Evolutionary conservation across 2,888 invertebrate genomes (phyloP).

Genomic region (Aplocera efformata): DNA sequence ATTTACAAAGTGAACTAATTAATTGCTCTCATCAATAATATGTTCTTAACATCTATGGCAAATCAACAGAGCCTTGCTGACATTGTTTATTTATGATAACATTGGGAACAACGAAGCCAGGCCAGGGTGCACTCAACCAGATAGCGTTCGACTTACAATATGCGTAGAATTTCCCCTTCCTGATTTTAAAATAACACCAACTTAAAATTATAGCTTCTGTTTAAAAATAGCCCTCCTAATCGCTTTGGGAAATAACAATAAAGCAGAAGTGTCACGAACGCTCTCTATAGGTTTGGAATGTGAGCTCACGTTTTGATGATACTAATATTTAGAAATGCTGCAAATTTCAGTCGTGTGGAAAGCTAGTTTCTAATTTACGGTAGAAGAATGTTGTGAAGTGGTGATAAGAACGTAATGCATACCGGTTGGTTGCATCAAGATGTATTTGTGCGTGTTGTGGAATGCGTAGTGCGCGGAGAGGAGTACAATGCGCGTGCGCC

Average conservation of each 20-base stretch:
- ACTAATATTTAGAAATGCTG: constrained; percentile 24
- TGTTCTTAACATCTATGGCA: neutral
- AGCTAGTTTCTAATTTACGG: no score
- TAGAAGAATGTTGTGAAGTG: constrained; percentile 24
- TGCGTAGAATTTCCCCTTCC: constrained; percentile 67
- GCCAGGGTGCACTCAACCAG: constrained; percentile 35
- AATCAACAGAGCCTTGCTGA: constrained; percentile 6
- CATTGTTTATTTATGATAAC: constrained; percentile 12
- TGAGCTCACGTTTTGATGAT: constrained; percentile 31
- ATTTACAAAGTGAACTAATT: no score
- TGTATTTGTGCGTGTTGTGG: constrained; percentile 45
- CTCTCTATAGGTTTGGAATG: constrained; percentile 41
- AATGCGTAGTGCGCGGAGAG: constrained; percentile 41
- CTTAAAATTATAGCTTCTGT: constrained; percentile 60
- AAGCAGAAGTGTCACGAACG: constrained; percentile 61
- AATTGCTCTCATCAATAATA: constrained; percentile 3
- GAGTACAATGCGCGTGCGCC: constrained; percentile 32
- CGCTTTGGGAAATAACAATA: constrained; percentile 66
- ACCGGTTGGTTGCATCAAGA: constrained; percentile 30
- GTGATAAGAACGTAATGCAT: constrained; percentile 31
- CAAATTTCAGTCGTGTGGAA: constrained; percentile 18
- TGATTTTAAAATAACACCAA: constrained; percentile 65
- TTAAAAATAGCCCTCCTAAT: constrained; percentile 62
- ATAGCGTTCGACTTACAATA: constrained; percentile 53
- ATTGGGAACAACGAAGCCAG: constrained; percentile 11